These are phyloP conservation scores for Phaenicophaeus curvirostris DNA, from an alignment of 2,797 vertebrate genomes.

Conservation along the genomic window DNA sequence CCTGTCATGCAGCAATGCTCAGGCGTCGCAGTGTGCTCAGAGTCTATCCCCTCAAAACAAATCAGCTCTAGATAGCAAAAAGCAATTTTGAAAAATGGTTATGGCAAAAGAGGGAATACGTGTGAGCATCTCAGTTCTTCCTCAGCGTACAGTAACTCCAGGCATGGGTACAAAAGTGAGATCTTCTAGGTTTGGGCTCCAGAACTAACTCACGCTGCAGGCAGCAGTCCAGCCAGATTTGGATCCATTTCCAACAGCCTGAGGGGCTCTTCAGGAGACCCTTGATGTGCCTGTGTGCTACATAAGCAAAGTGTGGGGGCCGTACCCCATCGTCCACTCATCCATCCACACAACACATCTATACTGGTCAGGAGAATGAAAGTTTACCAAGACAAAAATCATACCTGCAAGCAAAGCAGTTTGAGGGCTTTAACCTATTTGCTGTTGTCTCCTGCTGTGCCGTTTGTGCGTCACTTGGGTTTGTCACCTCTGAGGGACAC, in stretches of 20 bases:
- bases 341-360: background rate
- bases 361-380: background rate
- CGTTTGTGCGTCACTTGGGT: background rate
- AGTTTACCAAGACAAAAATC: background rate
- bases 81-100: background rate
- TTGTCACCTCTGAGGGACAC: background rate
- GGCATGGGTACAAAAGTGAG: background rate
- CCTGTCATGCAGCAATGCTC: background rate
- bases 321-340: background rate
- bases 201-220: background rate
- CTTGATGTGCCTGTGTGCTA: rapidly evolving
- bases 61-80: background rate
- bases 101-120: background rate
- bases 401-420: background rate
- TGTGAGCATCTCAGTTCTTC: background rate
- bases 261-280: background rate
- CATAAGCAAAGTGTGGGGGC: background rate
- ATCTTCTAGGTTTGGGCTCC: background rate
- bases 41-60: background rate
- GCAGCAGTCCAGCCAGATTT: background rate
- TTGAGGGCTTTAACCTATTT: background rate
- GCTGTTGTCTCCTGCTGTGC: background rate
- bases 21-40: rapidly evolving
- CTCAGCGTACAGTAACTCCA: background rate
- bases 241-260: background rate